Evolutionary conservation across 2,113 vertebrate species (phyloP).

Genomic region (Cromileptes altivelis): DNA sequence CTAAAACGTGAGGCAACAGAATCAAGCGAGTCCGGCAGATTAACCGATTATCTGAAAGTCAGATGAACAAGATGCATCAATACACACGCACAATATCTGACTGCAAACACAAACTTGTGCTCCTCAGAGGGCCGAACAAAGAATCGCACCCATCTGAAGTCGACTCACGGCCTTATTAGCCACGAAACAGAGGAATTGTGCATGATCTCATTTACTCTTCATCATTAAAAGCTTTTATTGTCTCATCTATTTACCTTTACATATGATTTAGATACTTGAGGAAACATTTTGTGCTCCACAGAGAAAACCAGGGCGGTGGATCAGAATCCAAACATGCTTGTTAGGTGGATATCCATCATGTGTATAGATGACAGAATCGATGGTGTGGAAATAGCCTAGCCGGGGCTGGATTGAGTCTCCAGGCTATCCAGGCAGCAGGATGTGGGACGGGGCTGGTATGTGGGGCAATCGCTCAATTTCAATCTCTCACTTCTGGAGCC

Average conservation of each 20-base stretch:
- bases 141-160: background rate
- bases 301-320: constrained; percentile 57
- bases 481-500: constrained; percentile 83
- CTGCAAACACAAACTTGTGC: constrained; percentile 7
- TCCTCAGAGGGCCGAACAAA: background rate
- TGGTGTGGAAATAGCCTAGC: constrained; percentile 88
- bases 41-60: constrained; percentile 66
- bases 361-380: constrained; percentile 88
- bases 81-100: constrained; percentile 15
- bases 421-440: constrained; percentile 84
- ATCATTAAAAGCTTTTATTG: constrained; percentile 35
- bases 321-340: constrained; percentile 76
- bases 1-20: constrained; percentile 71
- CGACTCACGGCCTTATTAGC: background rate
- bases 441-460: constrained; percentile 84
- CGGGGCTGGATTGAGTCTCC: constrained; percentile 86
- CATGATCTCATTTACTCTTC: constrained; percentile 21
- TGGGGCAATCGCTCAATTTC: constrained; percentile 88
- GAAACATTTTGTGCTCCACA: constrained; percentile 48
- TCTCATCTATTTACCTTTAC: constrained; percentile 49
- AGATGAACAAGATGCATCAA: constrained; percentile 25
- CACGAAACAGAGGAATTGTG: background rate
- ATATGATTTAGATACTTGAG: constrained; percentile 52
- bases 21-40: constrained; percentile 66
- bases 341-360: constrained; percentile 86